These are phyloP conservation scores for Thymallus thymallus DNA, from an alignment of 2,113 vertebrate species.

Conservation along the genomic window DNA sequence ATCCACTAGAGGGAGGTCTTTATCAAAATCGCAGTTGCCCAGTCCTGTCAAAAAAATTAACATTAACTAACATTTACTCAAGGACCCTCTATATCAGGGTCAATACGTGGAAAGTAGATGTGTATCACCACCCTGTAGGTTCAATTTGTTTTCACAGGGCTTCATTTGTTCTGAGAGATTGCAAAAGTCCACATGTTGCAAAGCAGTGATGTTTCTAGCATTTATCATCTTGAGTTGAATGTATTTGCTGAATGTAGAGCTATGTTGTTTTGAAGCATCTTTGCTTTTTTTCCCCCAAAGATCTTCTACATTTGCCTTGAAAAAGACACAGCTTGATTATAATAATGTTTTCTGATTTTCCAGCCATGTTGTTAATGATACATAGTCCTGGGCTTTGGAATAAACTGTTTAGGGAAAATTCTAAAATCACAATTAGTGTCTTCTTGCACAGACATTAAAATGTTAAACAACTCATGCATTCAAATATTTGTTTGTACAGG, in stretches of 20 bases:
- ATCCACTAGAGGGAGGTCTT: constrained; percentile 37
- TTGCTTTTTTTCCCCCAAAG: constrained; percentile 46
- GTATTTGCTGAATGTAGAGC: constrained; percentile 53
- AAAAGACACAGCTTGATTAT: constrained; percentile 6
- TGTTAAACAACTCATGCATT: not conserved
- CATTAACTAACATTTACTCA: too few relatives aligned
- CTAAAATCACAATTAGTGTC: not conserved
- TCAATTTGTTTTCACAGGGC: not conserved
- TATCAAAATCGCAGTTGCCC: not conserved
- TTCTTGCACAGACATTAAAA: constrained; percentile 1
- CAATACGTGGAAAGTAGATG: too few relatives aligned
- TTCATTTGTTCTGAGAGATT: not conserved
- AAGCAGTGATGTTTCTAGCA: not conserved
- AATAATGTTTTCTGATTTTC: constrained; percentile 8
- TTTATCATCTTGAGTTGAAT: constrained; percentile 56
- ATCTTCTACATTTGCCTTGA: constrained; percentile 35
- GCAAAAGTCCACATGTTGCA: not conserved
- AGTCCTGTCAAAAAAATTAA: too few relatives aligned
- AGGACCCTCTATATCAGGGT: too few relatives aligned
- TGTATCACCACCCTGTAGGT: too few relatives aligned
- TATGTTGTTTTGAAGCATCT: constrained; percentile 16
- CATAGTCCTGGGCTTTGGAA: not conserved
- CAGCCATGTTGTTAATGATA: not conserved
- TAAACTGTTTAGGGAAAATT: not conserved
- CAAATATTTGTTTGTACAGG: not conserved